These are phyloP conservation scores for Isichthys henryi DNA, from an alignment of 2,113 vertebrate genomes.

Conservation along the genomic window DNA sequence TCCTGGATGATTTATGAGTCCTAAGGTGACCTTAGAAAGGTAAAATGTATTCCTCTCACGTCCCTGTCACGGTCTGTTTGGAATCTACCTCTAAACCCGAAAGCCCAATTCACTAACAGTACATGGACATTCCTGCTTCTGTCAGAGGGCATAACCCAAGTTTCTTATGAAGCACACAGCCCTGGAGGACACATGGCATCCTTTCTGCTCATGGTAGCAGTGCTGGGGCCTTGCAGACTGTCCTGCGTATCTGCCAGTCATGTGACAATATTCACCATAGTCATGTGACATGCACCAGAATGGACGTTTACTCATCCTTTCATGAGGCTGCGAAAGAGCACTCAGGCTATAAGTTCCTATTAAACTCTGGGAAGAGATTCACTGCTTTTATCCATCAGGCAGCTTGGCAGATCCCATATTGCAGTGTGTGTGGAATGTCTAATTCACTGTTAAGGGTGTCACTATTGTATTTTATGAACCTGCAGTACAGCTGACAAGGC, in stretches of 20 bases:
- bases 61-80: background rate
- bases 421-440: background rate
- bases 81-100: background rate
- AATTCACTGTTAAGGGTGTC: constrained; percentile 8
- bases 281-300: background rate
- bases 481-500: background rate
- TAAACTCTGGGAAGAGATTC: background rate
- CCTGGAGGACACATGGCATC: background rate
- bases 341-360: background rate
- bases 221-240: background rate
- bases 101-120: background rate
- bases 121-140: background rate
- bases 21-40: background rate
- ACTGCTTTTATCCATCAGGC: background rate
- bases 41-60: background rate
- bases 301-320: background rate
- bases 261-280: background rate
- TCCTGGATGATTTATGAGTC: background rate
- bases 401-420: background rate
- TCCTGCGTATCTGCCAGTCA: too few relatives aligned
- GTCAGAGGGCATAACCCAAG: background rate
- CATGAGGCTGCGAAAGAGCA: background rate
- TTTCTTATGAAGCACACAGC: background rate
- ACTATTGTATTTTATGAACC: background rate
- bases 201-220: background rate